Percentiles rank a stretch among this genome's conserved stretches.
Conservation (phyloP, 2,113 vertebrate species). For the Burhinus bistriatus region DNA sequence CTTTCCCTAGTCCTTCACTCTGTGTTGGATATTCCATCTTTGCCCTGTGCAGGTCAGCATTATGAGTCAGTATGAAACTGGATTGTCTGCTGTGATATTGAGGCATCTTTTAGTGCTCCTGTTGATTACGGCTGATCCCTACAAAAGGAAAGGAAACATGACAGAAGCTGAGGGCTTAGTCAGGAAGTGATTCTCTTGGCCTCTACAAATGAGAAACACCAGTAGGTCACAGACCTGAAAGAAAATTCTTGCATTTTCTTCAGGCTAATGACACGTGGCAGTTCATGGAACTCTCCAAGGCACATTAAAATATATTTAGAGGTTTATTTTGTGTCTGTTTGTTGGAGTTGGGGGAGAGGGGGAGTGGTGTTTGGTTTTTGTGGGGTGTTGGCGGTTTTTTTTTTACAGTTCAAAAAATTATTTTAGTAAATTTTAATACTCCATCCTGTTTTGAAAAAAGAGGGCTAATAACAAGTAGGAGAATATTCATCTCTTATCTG, state of each 20-base stretch:
- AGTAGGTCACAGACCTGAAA: background rate
- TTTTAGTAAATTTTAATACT: background rate
- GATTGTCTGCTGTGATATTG: background rate
- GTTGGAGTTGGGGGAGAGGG: background rate
- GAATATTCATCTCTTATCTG: background rate
- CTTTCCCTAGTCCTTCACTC: background rate
- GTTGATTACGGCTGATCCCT: conserved; percentile 27
- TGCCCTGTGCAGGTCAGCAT: conserved; percentile 4
- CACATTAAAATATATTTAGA: background rate
- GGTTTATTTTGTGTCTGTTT: background rate
- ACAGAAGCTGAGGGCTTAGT: background rate
- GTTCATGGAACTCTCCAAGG: background rate
- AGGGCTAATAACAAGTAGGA: background rate
- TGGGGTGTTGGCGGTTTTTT: background rate
- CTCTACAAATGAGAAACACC: background rate
- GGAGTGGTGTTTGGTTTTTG: background rate
- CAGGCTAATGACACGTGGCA: background rate
- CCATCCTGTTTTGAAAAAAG: background rate
- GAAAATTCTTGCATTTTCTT: background rate
- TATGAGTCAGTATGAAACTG: background rate
- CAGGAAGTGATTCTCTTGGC: background rate
- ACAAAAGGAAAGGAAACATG: background rate
- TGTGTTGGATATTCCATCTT: conserved; percentile 39
- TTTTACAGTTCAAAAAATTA: background rate
- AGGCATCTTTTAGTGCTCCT: conserved; percentile 36